These are phyloP conservation scores for Helicolenus hilgendorfi DNA, from an alignment of 2,797 vertebrate species.

Conservation along the genomic window DNA sequence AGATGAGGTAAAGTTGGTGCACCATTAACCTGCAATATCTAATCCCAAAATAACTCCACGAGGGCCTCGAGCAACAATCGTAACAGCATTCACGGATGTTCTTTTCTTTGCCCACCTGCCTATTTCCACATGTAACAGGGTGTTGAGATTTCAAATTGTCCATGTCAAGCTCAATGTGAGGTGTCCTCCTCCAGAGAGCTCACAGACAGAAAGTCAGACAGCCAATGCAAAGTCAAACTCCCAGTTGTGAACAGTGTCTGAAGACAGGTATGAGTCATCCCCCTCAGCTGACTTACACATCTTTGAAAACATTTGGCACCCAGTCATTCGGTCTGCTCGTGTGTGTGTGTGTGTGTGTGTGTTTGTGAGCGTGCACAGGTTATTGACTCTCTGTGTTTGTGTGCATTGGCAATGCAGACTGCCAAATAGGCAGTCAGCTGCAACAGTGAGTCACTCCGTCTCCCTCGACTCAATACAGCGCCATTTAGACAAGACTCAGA, in stretches of 20 bases:
- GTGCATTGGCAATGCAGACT: slow-evolving; percentile 39
- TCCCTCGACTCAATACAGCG: slow-evolving; percentile 42
- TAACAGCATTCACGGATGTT: background rate
- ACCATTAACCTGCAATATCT: background rate
- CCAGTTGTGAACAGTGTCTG: slow-evolving; percentile 45
- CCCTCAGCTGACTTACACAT: slow-evolving; percentile 20
- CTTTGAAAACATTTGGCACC: slow-evolving; percentile 26
- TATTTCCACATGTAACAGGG: background rate
- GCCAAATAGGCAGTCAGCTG: slow-evolving; percentile 66
- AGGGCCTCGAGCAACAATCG: background rate
- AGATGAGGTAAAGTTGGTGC: background rate
- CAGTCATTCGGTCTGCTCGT: slow-evolving; percentile 2
- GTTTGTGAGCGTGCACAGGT: background rate
- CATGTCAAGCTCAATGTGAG: background rate
- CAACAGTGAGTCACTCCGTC: slow-evolving; percentile 69
- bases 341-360: background rate
- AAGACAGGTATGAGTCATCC: slow-evolving; percentile 68
- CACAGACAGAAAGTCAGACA: background rate
- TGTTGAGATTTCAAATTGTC: background rate
- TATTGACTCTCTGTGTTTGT: slow-evolving; percentile 45
- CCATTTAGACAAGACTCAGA: slow-evolving; percentile 50
- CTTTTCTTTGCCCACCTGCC: background rate
- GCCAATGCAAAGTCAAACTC: slow-evolving; percentile 59
- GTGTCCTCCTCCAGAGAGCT: slow-evolving; percentile 2
- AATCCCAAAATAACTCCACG: background rate